Base-by-base conservation (phyloP, 2,797 vertebrate genomes). In the Periparus ater region DNA sequence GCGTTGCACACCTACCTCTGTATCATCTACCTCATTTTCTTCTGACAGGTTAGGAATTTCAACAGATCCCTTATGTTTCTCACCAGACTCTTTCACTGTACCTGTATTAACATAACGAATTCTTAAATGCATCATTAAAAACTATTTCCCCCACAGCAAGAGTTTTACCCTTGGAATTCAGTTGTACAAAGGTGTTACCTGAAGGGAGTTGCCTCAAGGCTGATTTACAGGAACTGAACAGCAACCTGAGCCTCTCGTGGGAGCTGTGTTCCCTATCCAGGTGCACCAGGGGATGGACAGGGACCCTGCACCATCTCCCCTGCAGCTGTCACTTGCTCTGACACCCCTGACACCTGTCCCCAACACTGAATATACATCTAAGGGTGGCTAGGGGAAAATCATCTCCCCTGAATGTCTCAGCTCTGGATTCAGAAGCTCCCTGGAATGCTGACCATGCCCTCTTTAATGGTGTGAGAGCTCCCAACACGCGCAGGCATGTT, bases 21-120 rank as follows among this genome's bases (percentile, higher is more conserved):
- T 97, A 96, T 97, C 97, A 95, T 97, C 96, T 71, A 97, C 96
- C 96, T 97, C 97, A 88, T 97, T 98, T 96, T 98, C 97, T 97
- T 98, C 97, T 94, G 97, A 97, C 89, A 98, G 97, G 93, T 78
- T 97, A 94, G 96, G 96, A 96, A 97, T 98, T 97, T 98, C 97
- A 96, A 98, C 88, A 95, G 96, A 92, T 91, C 97, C 97, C 92
- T 97, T 97, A 95, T 97, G 97, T 90, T 97, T 97, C 66, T 87
- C 96, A 93, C 97, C 97, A 92, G 97, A 97, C 86, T 97, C 96
- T 96, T 97, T 97, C 87, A 97, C 77, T 91, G 95, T 96, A 96
- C 97, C 97, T 98, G 95, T 95, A 97, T 93, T 63, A 96, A 85
- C 94, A 97, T 95, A 97, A 97, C 0, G 36, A 66, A 80, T 95